These are phyloP conservation scores for Clavelina lepadiformis DNA, from an alignment of 23 tunicate genomes.

Conservation along the genomic window DNA sequence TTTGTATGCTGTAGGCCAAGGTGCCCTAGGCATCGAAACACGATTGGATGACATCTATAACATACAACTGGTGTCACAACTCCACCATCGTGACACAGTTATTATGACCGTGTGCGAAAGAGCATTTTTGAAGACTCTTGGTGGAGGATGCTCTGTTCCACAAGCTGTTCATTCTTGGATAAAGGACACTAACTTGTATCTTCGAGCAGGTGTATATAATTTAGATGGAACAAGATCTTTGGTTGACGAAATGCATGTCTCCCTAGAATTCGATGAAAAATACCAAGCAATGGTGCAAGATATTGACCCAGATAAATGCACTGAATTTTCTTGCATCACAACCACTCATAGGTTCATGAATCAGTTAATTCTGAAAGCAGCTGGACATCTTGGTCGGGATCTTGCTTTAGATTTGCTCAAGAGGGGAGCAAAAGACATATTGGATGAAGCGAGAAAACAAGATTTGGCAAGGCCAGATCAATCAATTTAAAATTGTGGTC, in stretches of 20 bases:
- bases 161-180: constrained; percentile 82
- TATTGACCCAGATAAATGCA: constrained; percentile 37
- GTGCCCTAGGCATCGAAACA: constrained; percentile 95
- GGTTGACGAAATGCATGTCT: constrained; percentile 58
- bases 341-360: constrained; percentile 62
- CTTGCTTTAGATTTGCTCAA: constrained; percentile 56
- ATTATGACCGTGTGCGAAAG: constrained; percentile 85
- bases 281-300: constrained; percentile 3
- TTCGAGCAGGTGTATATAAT: constrained; percentile 82
- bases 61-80: constrained; percentile 57
- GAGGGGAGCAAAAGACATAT: constrained; percentile 67
- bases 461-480: constrained; percentile 32
- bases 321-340: constrained; percentile 78
- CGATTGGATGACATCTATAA: constrained; percentile 64
- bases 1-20: constrained; percentile 97
- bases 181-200: constrained; percentile 49
- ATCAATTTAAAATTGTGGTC: too few species aligned
- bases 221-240: constrained; percentile 74
- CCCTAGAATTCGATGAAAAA: constrained; percentile 15
- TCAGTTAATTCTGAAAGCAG: constrained; percentile 54
- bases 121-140: constrained; percentile 86
- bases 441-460: constrained; percentile 83
- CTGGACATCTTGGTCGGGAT: constrained; percentile 90
- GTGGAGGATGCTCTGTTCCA: constrained; percentile 98
- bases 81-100: constrained; percentile 80